A percentile compares a stretch with the other conserved stretches of the same genome.
phyloP scores from a whole-genome alignment of 2,797 vertebrate genomes.

The Parauchenoglanis ngamensis region DNA sequence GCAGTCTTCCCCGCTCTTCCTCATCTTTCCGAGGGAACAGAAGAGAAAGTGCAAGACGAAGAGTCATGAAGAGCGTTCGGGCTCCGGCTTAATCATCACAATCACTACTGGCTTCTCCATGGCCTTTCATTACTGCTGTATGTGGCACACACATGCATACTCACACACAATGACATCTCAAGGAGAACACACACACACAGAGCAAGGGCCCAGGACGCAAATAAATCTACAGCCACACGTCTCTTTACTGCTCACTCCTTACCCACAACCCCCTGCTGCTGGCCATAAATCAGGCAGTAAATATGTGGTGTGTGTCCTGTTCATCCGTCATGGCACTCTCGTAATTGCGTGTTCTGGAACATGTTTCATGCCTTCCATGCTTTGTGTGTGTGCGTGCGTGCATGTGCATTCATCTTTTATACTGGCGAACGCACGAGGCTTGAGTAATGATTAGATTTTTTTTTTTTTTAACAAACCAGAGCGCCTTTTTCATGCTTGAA shows the following conservation, averaged over 20 bases:
- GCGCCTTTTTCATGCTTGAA: too few relatives aligned
- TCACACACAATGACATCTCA: conserved; percentile 15
- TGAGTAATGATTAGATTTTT: neutral
- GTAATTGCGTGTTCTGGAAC: conserved; percentile 78
- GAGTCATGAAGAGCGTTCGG: conserved; percentile 55
- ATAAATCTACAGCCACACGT: conserved; percentile 75
- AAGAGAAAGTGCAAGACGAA: conserved; percentile 40
- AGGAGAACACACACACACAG: conserved; percentile 32
- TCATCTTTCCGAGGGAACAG: neutral
- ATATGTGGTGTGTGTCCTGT: conserved; percentile 68
- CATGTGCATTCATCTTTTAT: conserved; percentile 11
- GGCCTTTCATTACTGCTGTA: conserved; percentile 41
- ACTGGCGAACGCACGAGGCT: neutral
- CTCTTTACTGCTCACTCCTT: conserved; percentile 67
- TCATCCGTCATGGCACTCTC: conserved; percentile 61
- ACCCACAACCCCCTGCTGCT: conserved; percentile 65
- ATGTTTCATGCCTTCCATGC: conserved; percentile 66
- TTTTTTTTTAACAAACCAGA: neutral
- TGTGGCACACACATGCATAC: neutral
- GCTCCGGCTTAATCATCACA: conserved; percentile 72
- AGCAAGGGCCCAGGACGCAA: conserved; percentile 56
- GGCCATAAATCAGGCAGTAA: conserved; percentile 74
- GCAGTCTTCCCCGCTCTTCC: neutral
- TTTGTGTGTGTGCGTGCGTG: conserved; percentile 19
- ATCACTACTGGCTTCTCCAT: conserved; percentile 46